phyloP scores from a whole-genome alignment of 2,888 invertebrate genomes.

The Pyrochroa serraticornis region DNA sequence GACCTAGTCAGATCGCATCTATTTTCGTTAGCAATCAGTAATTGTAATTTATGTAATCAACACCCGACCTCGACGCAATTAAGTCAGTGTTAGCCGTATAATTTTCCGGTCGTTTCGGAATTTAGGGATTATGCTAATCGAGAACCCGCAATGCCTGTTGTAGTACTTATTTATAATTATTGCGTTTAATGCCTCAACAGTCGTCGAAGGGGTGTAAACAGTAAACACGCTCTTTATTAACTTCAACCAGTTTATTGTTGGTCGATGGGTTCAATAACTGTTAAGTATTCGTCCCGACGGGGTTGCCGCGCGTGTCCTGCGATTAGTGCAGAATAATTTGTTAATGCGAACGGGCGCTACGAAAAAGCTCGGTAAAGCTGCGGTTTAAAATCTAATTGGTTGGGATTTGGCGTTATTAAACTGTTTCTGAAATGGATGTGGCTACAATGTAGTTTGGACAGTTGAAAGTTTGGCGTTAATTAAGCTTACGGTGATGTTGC shows the following conservation, averaged over 20 bases:
- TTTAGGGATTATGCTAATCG: conserved; percentile 49
- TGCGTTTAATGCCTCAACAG: conserved; percentile 34
- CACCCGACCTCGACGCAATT: conserved; percentile 36
- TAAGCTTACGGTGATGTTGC: too few relatives aligned
- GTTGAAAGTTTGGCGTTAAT: too few relatives aligned
- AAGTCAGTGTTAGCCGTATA: conserved; percentile 38
- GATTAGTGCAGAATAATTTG: too few relatives aligned
- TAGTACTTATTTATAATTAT: conserved; percentile 50
- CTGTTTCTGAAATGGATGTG: too few relatives aligned
- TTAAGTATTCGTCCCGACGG: not conserved
- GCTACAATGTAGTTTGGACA: too few relatives aligned
- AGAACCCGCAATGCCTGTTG: conserved; percentile 34
- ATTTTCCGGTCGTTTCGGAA: conserved; percentile 45
- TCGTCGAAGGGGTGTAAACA: not conserved
- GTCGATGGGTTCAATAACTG: not conserved
- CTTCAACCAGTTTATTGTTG: conserved; percentile 22
- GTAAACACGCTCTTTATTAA: conserved; percentile 28
- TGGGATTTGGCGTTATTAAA: too few relatives aligned
- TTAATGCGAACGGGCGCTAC: too few relatives aligned
- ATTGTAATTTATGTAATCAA: conserved; percentile 41
- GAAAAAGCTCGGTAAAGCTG: too few relatives aligned
- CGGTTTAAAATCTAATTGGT: too few relatives aligned
- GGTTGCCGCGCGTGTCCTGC: too few relatives aligned
- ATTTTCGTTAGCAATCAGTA: conserved; percentile 1
- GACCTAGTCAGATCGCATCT: too few relatives aligned